Evolutionary conservation across 2,113 vertebrate species (phyloP), one percentile per base, ranked within the genome.

Genomic region (zebrafish (Danio rerio)): DNA sequence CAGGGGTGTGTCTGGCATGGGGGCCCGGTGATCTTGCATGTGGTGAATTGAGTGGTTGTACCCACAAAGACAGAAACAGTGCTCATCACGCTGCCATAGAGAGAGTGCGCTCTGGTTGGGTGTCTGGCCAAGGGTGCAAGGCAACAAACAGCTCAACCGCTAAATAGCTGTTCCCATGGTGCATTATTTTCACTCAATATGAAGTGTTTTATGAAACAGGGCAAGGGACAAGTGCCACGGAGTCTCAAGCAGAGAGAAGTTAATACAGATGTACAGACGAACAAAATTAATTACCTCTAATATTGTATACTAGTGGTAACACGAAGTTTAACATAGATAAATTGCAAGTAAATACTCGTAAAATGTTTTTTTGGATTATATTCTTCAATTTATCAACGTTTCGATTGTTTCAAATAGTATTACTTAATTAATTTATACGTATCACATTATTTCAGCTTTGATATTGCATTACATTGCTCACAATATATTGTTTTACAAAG

Each of bases 1-100:
- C 83, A 76, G 87, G 76, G 86, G 89, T 71, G 90, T 77, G 90
- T 90, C 88, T 88, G 91, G 89, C 86, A 87, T 74, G 40, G 78
- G 18, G 69, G 82, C 83, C 86, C 40, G 80, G 89, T 88, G 89
- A 86, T 80, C 75, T 83, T 81, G 84, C 85, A 90, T 90, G 88
- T 91, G 88, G 87, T 90, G 84, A 88, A 90, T 87, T 86, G 87
- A 87, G 86, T 78, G 87, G 85, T 87, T 81, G 62, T 89, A 88
- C 90, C 88, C 82, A 77, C 85, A 88, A 73, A 77, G 75, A 83
- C 50, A 77, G 63, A 74, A 68, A 76, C 62, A 56, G 61, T 59
- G 82, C 65, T 83, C 56, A 75, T 78, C 74, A 65, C 47, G 13
- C 10, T 74, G 65, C 66, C 80, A 72, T 87, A 70, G 84, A 82